phyloP scores from a whole-genome alignment of 2,113 vertebrate species.

The Dipodomys spectabilis region DNA sequence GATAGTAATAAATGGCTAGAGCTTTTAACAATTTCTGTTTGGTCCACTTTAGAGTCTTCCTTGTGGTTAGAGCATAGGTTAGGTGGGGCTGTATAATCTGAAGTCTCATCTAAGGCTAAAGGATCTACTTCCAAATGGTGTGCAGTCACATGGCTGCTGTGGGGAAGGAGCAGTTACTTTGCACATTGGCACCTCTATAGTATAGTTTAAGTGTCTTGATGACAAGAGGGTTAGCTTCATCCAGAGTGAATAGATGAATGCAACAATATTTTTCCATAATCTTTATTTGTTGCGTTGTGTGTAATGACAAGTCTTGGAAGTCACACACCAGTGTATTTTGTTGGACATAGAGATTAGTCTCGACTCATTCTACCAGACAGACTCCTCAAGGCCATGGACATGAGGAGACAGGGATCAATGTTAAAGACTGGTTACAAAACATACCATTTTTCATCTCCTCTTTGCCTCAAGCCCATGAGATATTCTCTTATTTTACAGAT shows the following conservation, averaged over 20 bases:
- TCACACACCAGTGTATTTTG: not conserved
- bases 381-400: not conserved
- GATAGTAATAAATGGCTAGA: not conserved
- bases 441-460: not conserved
- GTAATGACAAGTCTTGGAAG: not conserved
- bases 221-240: not conserved
- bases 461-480: not conserved
- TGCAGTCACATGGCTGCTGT: not conserved
- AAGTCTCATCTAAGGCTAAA: not conserved
- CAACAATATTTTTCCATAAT: no score
- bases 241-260: not conserved
- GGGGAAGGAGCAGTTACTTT: not conserved
- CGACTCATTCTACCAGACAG: not conserved
- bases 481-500: conserved; percentile 2
- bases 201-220: not conserved
- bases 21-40: not conserved
- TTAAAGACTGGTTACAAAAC: fast-evolving
- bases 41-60: not conserved
- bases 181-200: not conserved
- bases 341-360: not conserved
- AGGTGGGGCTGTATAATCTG: not conserved
- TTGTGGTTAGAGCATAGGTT: not conserved
- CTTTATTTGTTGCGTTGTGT: no score
- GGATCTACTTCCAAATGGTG: not conserved
- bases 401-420: not conserved